Base-by-base conservation (phyloP, 2,113 vertebrate genomes). In the Micromys minutus region DNA sequence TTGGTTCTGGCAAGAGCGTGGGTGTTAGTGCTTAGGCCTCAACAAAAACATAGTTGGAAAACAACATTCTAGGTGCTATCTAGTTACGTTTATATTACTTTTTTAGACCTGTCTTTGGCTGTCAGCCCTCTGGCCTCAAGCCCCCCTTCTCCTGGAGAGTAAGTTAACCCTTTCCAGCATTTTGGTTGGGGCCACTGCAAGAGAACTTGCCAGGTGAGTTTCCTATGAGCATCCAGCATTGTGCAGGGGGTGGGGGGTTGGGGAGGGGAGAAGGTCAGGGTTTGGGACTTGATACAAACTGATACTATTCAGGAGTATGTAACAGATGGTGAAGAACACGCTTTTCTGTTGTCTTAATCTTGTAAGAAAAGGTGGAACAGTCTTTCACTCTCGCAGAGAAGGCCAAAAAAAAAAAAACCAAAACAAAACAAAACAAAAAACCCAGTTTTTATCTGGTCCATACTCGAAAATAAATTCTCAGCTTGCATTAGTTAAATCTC, bases 351-450 rank as follows among this genome's bases (percentile, higher is more conserved):
- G 71, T 59, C 92, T 94, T 74, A 72, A 91, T 91, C 74, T 87
- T 93, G n/a, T 34, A 93, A 71, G 94, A 77, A 83, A 87, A 84
- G 45, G 63, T 63, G 22, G 72, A 87, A 55, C 15, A 67, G 22
- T 75, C 71, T 95, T 96, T 81, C 16, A 71, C 45, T 83, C 15
- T 85, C 93, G 42, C 47, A 93, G 65, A 50, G 91, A 52, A 26
- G 42, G 16, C 75, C 50, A 65, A 81, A 96, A 39, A 91, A 74
- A n/a, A n/a, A n/a, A n/a, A n/a, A n/a, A n/a, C n/a, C n/a, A n/a
- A n/a, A n/a, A n/a, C n/a, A n/a, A n/a, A n/a, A n/a, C n/a, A n/a
- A n/a, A n/a, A n/a, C n/a, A n/a, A n/a, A n/a, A n/a, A n/a, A n/a
- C n/a, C 15, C 29, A 57, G 16, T 55, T 83, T 94, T 87, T 55